A percentile compares a stretch with the other conserved stretches of the same genome.
Evolutionary conservation across 2,888 invertebrate genomes (phyloP).

Genomic region (Thera britannica): DNA sequence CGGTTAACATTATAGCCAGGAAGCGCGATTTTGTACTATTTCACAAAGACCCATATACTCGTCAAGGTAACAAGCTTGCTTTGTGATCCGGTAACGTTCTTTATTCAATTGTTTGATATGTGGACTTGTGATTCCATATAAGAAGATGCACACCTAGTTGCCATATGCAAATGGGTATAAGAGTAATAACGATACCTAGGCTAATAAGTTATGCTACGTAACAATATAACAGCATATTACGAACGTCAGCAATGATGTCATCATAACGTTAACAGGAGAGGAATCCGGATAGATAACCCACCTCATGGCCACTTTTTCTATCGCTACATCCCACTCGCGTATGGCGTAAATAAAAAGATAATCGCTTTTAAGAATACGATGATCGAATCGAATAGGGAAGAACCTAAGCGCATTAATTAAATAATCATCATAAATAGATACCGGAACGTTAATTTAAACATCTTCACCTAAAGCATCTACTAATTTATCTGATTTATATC

Average conservation of each 20-base stretch:
- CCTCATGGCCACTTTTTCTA: slow-evolving; percentile 79
- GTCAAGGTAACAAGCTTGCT: slow-evolving; percentile 64
- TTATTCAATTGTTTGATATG: slow-evolving; percentile 36
- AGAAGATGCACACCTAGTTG: not conserved
- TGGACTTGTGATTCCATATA: slow-evolving; percentile 31
- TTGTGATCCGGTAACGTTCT: slow-evolving; percentile 53
- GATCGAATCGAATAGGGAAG: slow-evolving; percentile 58
- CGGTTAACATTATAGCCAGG: slow-evolving; percentile 73
- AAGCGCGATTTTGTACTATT: slow-evolving; percentile 59
- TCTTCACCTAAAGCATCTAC: slow-evolving; percentile 44
- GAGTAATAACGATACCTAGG: slow-evolving; percentile 12
- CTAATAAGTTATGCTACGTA: slow-evolving; percentile 28
- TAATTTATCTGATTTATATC: slow-evolving; percentile 25
- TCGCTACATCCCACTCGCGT: slow-evolving; percentile 60
- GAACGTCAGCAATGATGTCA: slow-evolving; percentile 76
- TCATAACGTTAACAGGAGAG: slow-evolving; percentile 61
- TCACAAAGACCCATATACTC: slow-evolving; percentile 59
- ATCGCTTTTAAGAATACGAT: slow-evolving; percentile 53
- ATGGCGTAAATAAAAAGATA: slow-evolving; percentile 52
- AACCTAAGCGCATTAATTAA: slow-evolving; percentile 55
- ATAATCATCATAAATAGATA: slow-evolving; percentile 53
- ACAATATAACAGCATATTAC: slow-evolving; percentile 60
- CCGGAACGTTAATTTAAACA: slow-evolving; percentile 53
- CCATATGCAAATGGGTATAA: slow-evolving; percentile 4
- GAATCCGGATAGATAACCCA: slow-evolving; percentile 78